Evolutionary conservation across 53 echinoderm and acorn worm genomes (phyloP), one percentile per base, ranked within the genome.

Genomic region (Apostichopus leukothele): DNA sequence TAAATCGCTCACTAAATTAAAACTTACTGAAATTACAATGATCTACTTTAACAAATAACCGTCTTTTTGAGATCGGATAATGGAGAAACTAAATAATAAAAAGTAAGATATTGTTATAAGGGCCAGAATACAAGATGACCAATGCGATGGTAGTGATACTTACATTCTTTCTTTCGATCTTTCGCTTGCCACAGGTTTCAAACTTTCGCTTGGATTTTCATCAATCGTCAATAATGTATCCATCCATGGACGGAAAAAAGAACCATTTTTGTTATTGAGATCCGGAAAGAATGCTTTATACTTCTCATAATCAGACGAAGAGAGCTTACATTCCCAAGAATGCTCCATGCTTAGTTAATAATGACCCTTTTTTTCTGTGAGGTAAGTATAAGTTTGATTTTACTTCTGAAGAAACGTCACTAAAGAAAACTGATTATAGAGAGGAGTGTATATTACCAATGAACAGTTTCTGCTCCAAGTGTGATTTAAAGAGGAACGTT

Each of bases 251-350:
- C 81, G 81, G n/a, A 81, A 81, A n/a, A 22, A 81, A 51, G 5
- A 16, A 52, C 52, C 52, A 20, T 74, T 87, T 5, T 71, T 68
- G 19, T 50, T 13, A 8, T 87, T 55, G 22, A 76, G 13, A 26
- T 88, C 80, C 50, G 91, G 91, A 14, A 91, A 91, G 81, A 91
- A 91, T 12, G 88, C 88, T 55, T 20, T 73, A 60, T 91, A 91
- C 53, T 74, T 87, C 61, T 91, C 76, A 76, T 80, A 91, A 54
- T 91, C 91, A 0, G 83, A 79, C 2, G 55, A 21, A 55, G 88
- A 88, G 19, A 88, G 57, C 7, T 23, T 81, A 21, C 53, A 81
- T n/a, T 19, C 53, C 55, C 55, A 81, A 67, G 51, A 10, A n/a
- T 20, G 22, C 67, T 86, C 73, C 67, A 71, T 86, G 13, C 7